Evolutionary conservation across 1,140 invertebrate species (phyloP).

Genomic region (Drosophila pseudoananassae): DNA sequence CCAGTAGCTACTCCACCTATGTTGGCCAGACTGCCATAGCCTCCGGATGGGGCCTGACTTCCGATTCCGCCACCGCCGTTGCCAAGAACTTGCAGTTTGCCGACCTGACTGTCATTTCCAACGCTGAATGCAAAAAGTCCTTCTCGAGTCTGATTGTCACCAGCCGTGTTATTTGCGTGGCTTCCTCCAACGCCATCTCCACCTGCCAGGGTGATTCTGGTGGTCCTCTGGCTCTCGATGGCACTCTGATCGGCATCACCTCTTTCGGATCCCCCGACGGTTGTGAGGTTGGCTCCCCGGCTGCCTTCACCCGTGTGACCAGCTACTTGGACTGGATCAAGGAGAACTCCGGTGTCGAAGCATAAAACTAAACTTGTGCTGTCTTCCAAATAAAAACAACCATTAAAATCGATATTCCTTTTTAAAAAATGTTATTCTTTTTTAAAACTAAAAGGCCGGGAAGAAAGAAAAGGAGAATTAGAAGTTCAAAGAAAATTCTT

Average conservation of each 20-base stretch:
- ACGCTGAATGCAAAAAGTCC: slow-evolving; percentile 11
- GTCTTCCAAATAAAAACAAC: too few species aligned
- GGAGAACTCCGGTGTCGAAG: slow-evolving; percentile 19
- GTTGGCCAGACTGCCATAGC: slow-evolving; percentile 30
- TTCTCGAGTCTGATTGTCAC: slow-evolving; percentile 24
- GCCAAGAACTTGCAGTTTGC: slow-evolving; percentile 27
- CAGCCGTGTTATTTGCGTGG: slow-evolving; percentile 32
- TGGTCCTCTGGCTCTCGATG: slow-evolving; percentile 34
- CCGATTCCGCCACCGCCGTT: slow-evolving; percentile 17
- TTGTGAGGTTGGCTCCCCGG: slow-evolving; percentile 82
- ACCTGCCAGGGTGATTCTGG: slow-evolving; percentile 46
- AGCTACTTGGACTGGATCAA: slow-evolving; percentile 74
- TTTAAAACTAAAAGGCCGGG: too few species aligned
- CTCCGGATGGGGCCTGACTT: slow-evolving; percentile 47
- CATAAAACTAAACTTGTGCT: not conserved
- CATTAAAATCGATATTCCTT: too few species aligned
- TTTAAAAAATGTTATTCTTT: too few species aligned
- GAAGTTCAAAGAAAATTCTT: too few species aligned
- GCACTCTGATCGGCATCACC: slow-evolving; percentile 73
- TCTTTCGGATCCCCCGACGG: slow-evolving; percentile 78
- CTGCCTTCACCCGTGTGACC: slow-evolving; percentile 84
- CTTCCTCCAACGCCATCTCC: slow-evolving; percentile 23
- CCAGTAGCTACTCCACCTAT: slow-evolving; percentile 34
- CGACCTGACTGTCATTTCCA: slow-evolving; percentile 24
- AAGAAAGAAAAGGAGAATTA: too few species aligned